Evolutionary conservation across 2,113 vertebrate species (phyloP).

Genomic region (Atractosteus spatula): DNA sequence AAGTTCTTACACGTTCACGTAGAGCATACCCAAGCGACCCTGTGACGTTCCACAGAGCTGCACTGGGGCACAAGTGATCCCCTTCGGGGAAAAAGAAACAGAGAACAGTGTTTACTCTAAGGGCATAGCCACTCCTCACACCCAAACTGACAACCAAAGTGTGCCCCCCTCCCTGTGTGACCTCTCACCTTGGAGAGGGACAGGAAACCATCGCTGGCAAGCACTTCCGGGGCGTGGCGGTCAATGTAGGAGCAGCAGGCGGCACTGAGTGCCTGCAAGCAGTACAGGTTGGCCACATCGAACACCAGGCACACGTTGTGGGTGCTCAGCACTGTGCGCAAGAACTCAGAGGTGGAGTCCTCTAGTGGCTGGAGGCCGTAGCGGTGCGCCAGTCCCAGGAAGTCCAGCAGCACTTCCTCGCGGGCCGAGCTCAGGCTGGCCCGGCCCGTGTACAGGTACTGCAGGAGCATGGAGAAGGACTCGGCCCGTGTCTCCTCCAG

Average conservation of each 20-base stretch:
- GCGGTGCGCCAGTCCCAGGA: slow-evolving; percentile 91
- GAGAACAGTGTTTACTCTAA: too few relatives aligned
- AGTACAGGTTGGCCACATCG: slow-evolving; percentile 94
- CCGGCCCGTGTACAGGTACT: slow-evolving; percentile 94
- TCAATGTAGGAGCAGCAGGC: slow-evolving; percentile 97
- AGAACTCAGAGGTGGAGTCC: slow-evolving; percentile 91
- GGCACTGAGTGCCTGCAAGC: slow-evolving; percentile 77
- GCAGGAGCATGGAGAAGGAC: slow-evolving; percentile 91
- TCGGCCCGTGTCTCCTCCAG: slow-evolving; percentile 90
- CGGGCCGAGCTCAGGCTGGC: slow-evolving; percentile 87
- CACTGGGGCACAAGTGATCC: too few relatives aligned
- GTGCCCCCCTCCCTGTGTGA: too few relatives aligned
- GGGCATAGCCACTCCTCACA: too few relatives aligned
- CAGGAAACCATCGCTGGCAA: slow-evolving; percentile 88
- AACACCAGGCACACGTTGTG: slow-evolving; percentile 96
- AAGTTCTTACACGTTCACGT: too few relatives aligned
- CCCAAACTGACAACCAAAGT: too few relatives aligned
- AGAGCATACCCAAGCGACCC: too few relatives aligned
- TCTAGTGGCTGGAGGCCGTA: slow-evolving; percentile 94
- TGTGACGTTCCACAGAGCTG: too few relatives aligned
- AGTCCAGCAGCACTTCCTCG: slow-evolving; percentile 93
- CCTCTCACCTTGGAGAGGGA: slow-evolving; percentile 83
- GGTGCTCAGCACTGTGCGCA: slow-evolving; percentile 91
- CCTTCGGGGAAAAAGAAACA: too few relatives aligned
- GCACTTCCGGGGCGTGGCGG: slow-evolving; percentile 86